Conservation (phyloP, 2,797 vertebrate species). For the Apogon talboti region DNA sequence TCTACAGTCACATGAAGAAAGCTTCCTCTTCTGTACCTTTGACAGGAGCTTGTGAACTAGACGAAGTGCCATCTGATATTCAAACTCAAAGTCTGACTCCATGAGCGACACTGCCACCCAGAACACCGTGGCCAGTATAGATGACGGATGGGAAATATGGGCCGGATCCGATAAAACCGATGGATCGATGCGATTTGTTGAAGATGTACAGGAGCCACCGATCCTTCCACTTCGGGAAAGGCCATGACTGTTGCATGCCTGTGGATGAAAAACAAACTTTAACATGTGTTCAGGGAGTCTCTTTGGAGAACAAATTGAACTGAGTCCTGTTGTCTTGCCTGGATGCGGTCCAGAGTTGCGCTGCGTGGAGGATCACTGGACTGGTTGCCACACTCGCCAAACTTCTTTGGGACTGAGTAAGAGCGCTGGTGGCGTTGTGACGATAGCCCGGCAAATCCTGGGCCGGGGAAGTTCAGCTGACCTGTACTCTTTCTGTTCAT, state of each 20-base stretch:
- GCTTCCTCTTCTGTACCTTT: conserved; percentile 66
- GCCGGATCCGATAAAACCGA: conserved; percentile 92
- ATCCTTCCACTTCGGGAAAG: conserved; percentile 87
- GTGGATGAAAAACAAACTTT: background rate
- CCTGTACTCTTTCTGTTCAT: conserved; percentile 96
- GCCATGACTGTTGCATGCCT: conserved; percentile 93
- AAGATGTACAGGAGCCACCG: conserved; percentile 90
- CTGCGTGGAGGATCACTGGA: conserved; percentile 93
- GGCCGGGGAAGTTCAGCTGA: conserved; percentile 92
- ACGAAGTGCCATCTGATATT: conserved; percentile 96
- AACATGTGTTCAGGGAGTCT: background rate
- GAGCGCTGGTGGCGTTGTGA: conserved; percentile 96
- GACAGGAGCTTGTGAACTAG: conserved; percentile 93
- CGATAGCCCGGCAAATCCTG: conserved; percentile 84
- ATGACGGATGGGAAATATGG: conserved; percentile 93
- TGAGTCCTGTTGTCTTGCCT: conserved; percentile 68
- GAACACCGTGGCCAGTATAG: conserved; percentile 95
- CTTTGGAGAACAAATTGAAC: background rate
- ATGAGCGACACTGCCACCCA: conserved; percentile 98
- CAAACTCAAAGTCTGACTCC: conserved; percentile 99
- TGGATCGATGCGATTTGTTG: conserved; percentile 82
- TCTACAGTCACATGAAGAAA: background rate
- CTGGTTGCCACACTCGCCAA: conserved; percentile 90
- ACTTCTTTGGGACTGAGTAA: conserved; percentile 98
- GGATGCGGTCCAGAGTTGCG: conserved; percentile 96